Conservation (phyloP, 2,888 invertebrate species). For the Adineta ricciae region DNA sequence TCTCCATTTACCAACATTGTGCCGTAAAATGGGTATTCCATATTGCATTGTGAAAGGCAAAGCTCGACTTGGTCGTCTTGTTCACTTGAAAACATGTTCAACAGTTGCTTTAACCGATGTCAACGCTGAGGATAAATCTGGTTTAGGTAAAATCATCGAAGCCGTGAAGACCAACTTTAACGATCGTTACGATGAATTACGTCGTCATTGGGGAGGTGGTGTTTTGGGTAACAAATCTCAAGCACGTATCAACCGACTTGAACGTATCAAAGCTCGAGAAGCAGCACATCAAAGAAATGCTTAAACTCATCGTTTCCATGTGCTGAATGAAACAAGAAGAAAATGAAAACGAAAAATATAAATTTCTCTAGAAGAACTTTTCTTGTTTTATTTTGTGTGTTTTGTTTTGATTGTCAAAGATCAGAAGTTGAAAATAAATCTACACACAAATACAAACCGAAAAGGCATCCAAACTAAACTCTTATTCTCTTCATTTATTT, state of each 20-base stretch:
- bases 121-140: constrained; percentile 69
- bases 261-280: constrained; percentile 91
- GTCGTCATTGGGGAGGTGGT: constrained; percentile 92
- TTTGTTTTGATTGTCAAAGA: not conserved
- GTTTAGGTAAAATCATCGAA: constrained; percentile 81
- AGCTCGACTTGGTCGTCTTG: constrained; percentile 83
- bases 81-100: constrained; percentile 86
- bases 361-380: not conserved
- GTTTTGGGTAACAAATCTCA: constrained; percentile 87
- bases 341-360: not conserved
- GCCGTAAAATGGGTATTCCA: constrained; percentile 99
- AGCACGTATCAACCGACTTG: constrained; percentile 84
- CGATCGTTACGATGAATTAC: constrained; percentile 80
- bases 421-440: not conserved
- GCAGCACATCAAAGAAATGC: constrained; percentile 69
- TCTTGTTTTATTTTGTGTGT: not conserved
- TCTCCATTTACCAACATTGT: constrained; percentile 88
- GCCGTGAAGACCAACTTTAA: constrained; percentile 97
- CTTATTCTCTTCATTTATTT: not conserved
- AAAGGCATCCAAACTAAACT: not conserved
- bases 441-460: not conserved
- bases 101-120: constrained; percentile 67
- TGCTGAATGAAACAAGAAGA: not conserved
- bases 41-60: constrained; percentile 99
- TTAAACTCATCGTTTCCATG: not conserved